Base-by-base conservation (phyloP, 2,888 invertebrate genomes). In the Watsonalla binaria region DNA sequence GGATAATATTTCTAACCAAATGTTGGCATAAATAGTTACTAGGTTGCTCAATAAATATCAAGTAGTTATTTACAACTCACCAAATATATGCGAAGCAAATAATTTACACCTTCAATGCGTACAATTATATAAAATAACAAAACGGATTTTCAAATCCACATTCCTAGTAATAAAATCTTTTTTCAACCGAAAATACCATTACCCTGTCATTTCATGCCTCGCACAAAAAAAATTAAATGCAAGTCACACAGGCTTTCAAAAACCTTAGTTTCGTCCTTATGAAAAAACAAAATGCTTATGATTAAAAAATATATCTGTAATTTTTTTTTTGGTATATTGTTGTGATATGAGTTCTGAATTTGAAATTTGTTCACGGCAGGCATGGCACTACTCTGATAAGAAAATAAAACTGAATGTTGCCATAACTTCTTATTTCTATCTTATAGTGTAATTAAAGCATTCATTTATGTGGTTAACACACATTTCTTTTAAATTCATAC, bases 361-460 rank as follows among this genome's bases (percentile, higher is more conserved):
- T 75, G 35, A 7, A 34, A 35, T 8, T 34, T 48, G n/a, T 33
- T 47, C 35, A 49, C 49, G 37, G 15, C 47, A 33, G 8, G 13
- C 8, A 4, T 13, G 84, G 82, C 84, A 83, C 84, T 85, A 86
- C 83, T 80, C 75, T 76, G 81, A 81, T 72, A 62, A 65, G 77
- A 73, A 70, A 60, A 62, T 71, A 70, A 59, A 64, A 52, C 57
- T 59, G 60, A 62, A 56, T 61, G 63, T 64, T 24, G 53, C 59
- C 51, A 53, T 61, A 64, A 64, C 62, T 58, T 64, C 68, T 84
- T 84, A 70, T 74, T 57, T 68, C 85, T 87, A 86, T 82, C 88
- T 90, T 90, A 89, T 62, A 80, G 67, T 82, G 76, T 90, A 90
- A 82, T 90, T 90, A 90, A 90, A 90, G 90, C 90, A 84, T 87